Base-by-base conservation (phyloP, 2,888 invertebrate species). In the Dendrolimus pini region DNA sequence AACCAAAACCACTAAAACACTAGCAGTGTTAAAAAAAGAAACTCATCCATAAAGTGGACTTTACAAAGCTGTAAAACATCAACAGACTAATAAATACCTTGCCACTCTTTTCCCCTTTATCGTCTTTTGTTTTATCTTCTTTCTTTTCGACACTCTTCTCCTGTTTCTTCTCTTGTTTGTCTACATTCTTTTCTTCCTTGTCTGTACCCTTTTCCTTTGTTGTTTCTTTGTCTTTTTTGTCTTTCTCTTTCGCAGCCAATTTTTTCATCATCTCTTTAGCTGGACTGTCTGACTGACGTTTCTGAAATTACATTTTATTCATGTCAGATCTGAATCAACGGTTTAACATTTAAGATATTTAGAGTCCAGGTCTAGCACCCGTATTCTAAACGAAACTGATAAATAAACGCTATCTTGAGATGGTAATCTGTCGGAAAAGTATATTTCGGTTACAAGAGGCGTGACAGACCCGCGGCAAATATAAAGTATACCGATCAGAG, bases 231-330 rank as follows among this genome's bases (percentile, higher is more conserved):
- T 53, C 57, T 64, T 67, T 64, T 61, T 65, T n/a, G 52, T 56
- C 61, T 56, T 65, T 63, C 30, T 70, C 62, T 54, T 58, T 62
- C n/a, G 84, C 85, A 1, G 87, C 87, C 70, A 86, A 76, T 74
- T 89, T 89, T 75, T 89, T 90, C 68, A 89, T 90, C 85, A 86
- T 86, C 10, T 90, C 89, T 69, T 86, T 88, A 6, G 82, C 83
- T 7, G 89, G 88, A 65, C 78, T 87, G 58, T 83, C 81, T 14
- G 82, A 68, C 68, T 77, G 80, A 12, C 47, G 47, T 59, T 72
- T 72, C 84, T 85, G 78, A 61, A 59, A 62, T 60, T 52, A 30
- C 30, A 30, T 30, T 30, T 30, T 30, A 30, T 30, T 30, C 0
- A 30, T 30, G 30, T 30, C 30, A 30, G 30, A 30, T 30, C 30